Base-by-base conservation (phyloP, 1,140 invertebrate species). In the Homalodisca vitripennis region DNA sequence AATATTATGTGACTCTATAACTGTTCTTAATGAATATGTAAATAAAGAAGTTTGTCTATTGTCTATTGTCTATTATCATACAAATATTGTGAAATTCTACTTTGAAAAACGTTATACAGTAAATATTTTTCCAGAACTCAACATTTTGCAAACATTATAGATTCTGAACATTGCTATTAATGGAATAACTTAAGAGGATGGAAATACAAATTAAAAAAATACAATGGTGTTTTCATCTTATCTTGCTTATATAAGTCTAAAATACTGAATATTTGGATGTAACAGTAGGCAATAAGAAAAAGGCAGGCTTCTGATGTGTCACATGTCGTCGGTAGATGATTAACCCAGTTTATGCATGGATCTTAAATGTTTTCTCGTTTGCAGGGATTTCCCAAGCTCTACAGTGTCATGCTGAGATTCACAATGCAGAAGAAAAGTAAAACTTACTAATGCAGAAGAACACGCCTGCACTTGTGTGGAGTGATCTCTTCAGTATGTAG, bases 381-480 rank as follows among this genome's bases (percentile, higher is more conserved):
- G 48, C 51, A 70, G 69, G 53, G 66, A 3, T 66, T 70, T 24
- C 69, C 65, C 12, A 27, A 24, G 14, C 47, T 70, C 48, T 70
- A 70, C 31, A 30, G 27, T 6, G n/a, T 46, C 1, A 70, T 70
- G 69, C 48, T 67, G 26, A 55, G 32, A 22, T 68, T 69, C 32
- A 51, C 64, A 24, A 65, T 53, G 17, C 24, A 46, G 30, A 70
- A 66, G 69, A 70, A 66, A 46, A 69, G 55, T 30, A 60, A 60
- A 60, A 26, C 55, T 60, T 2, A 60, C 29, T 60, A 26, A 60
- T 27, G 29, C 3, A 12, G 14, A 22, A 12, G n/a, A 60, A 12
- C 26, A 27, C 22, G 34, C 34, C 34, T 17, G 17, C 34, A 17
- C 6, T 10, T 41, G 34, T 10, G 6, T 10, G 6, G 3, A 24